These are phyloP conservation scores for Hapalemur alaotrensis DNA, from an alignment of 2,797 vertebrate genomes.

Conservation along the genomic window DNA sequence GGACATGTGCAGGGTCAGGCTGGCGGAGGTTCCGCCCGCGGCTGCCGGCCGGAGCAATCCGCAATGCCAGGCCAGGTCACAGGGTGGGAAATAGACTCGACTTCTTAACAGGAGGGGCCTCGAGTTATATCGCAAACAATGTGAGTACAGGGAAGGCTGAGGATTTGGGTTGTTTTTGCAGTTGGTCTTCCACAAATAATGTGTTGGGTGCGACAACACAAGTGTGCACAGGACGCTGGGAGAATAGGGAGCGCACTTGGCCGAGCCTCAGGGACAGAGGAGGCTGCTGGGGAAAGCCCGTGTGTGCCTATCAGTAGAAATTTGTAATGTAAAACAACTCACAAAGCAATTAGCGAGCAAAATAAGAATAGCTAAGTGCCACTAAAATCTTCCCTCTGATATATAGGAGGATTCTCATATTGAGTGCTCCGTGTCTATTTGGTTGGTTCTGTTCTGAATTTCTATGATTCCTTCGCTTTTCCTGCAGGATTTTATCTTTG, in stretches of 20 bases:
- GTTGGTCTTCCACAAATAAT: background rate
- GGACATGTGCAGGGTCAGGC: background rate
- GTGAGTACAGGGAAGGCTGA: background rate
- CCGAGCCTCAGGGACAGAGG: background rate
- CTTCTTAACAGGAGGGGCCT: background rate
- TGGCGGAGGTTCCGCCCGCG: background rate
- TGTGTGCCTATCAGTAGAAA: background rate
- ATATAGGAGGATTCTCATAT: no score
- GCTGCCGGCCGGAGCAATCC: background rate
- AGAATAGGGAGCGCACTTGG: background rate
- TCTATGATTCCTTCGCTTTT: background rate
- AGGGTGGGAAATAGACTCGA: background rate
- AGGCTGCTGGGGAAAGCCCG: background rate
- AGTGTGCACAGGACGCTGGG: background rate
- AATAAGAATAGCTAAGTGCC: background rate
- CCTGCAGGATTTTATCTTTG: background rate
- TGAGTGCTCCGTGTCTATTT: background rate
- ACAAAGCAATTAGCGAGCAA: no score
- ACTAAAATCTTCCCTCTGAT: background rate
- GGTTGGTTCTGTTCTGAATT: background rate
- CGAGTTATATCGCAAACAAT: background rate
- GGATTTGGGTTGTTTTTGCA: background rate
- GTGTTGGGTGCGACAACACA: background rate
- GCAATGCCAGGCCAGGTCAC: background rate
- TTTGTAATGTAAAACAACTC: background rate